phyloP scores from a whole-genome alignment of 2,113 vertebrate genomes.

The Pterocles gutturalis region DNA sequence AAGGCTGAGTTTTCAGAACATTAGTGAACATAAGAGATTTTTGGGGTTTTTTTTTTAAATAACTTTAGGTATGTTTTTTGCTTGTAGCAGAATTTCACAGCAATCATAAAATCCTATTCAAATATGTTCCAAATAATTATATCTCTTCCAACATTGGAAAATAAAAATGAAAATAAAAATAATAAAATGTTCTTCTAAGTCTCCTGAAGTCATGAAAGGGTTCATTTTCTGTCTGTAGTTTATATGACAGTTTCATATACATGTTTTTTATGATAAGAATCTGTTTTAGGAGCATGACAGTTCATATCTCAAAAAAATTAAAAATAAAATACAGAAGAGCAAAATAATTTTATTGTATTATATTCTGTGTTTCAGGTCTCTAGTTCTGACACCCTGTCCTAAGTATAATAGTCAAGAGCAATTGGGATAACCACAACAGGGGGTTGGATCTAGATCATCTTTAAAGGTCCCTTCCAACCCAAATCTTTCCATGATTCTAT shows the following conservation, averaged over 20 bases:
- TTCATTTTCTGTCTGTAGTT: not conserved
- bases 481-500: not conserved
- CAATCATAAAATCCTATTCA: not conserved
- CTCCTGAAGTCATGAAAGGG: not conserved
- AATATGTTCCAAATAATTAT: not conserved
- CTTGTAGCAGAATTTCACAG: not conserved
- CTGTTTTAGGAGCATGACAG: not conserved
- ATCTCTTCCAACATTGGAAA: not conserved
- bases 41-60: not conserved
- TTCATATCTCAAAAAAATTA: not conserved
- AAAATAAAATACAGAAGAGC: not conserved
- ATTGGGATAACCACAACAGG: fast-evolving
- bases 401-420: not conserved
- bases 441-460: not conserved
- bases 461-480: not conserved
- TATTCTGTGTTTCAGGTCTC: not conserved
- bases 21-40: not conserved
- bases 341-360: not conserved
- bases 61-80: not conserved
- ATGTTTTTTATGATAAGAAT: not conserved
- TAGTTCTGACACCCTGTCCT: not conserved
- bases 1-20: not conserved
- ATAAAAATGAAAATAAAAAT: not conserved
- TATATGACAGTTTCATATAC: not conserved
- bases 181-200: not conserved